Evolutionary conservation across 2,888 invertebrate species (phyloP).

Genomic region (Gisinianus flammeolus): DNA sequence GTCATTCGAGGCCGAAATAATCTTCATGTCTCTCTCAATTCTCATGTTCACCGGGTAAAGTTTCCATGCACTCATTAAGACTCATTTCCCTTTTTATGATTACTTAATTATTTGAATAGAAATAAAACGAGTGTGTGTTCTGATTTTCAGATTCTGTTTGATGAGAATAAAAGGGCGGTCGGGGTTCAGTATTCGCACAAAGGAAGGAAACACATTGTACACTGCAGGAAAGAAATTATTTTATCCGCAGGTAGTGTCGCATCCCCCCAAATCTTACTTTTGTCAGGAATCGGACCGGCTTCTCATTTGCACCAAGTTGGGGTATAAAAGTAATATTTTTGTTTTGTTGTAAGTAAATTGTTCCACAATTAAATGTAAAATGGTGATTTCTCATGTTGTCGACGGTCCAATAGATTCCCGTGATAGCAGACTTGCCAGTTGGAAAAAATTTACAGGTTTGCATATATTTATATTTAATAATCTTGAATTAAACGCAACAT

Average conservation of each 20-base stretch:
- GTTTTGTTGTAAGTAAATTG: no score
- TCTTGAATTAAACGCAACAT: not conserved
- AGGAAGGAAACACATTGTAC: slow-evolving; percentile 42
- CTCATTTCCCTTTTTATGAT: not conserved
- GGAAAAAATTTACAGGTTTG: no score
- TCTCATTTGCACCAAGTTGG: slow-evolving; percentile 49
- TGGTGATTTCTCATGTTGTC: no score
- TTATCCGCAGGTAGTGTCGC: slow-evolving; percentile 47
- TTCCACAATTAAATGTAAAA: no score
- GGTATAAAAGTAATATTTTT: no score
- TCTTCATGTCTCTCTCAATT: slow-evolving; percentile 49
- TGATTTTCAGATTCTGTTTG: slow-evolving; percentile 44
- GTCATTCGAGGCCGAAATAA: slow-evolving; percentile 39
- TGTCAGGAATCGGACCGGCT: slow-evolving; percentile 54
- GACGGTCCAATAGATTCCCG: slow-evolving; percentile 52
- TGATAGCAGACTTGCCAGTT: slow-evolving; percentile 50
- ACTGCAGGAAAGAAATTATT: slow-evolving; percentile 52
- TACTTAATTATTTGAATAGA: slow-evolving; percentile 1
- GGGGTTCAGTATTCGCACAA: slow-evolving; percentile 47
- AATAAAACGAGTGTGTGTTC: no score
- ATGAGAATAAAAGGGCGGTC: slow-evolving; percentile 47
- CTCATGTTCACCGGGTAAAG: slow-evolving; percentile 42
- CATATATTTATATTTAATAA: no score
- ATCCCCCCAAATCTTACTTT: slow-evolving; percentile 53
- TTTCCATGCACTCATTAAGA: not conserved